Evolutionary conservation across 2,113 vertebrate genomes (phyloP).

Genomic region (Nansenia antarctica): DNA sequence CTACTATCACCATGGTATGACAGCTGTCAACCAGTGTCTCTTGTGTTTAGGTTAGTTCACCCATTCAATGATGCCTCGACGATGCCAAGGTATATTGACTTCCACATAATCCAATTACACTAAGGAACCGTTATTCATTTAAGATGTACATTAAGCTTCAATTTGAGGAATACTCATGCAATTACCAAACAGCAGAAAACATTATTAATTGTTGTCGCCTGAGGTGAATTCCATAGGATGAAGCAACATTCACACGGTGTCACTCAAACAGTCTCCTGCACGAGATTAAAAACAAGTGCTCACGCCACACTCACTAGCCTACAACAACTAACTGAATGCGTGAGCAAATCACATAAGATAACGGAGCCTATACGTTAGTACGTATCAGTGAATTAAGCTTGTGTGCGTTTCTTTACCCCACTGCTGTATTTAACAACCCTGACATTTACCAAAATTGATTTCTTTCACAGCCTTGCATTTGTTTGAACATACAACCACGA

Average conservation of each 20-base stretch:
- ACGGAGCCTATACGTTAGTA: slow-evolving; percentile 7
- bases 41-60: no score
- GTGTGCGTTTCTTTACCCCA: slow-evolving; percentile 58
- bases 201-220: slow-evolving; percentile 56
- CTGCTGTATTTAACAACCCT: slow-evolving; percentile 77
- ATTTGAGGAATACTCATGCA: slow-evolving; percentile 59
- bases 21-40: no score
- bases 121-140: slow-evolving; percentile 61
- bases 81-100: slow-evolving; percentile 42
- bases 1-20: no score
- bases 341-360: slow-evolving; percentile 17
- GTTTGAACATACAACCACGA: slow-evolving; percentile 85
- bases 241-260: slow-evolving; percentile 41
- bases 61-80: no score
- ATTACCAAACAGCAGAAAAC: slow-evolving; percentile 59
- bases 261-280: slow-evolving; percentile 42
- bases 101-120: slow-evolving; percentile 68
- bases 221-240: slow-evolving; percentile 53
- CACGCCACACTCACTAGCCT: slow-evolving; percentile 13
- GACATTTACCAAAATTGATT: slow-evolving; percentile 90
- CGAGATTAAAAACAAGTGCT: not conserved
- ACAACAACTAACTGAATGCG: not conserved
- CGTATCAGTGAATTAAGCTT: slow-evolving; percentile 38
- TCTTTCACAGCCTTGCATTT: slow-evolving; percentile 77
- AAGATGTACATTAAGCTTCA: slow-evolving; percentile 62